A percentile compares a stretch with the other conserved stretches of the same genome.
These are phyloP conservation scores for Gnathonemus longibarbis DNA, from an alignment of 2,113 vertebrate genomes.

Conservation along the genomic window DNA sequence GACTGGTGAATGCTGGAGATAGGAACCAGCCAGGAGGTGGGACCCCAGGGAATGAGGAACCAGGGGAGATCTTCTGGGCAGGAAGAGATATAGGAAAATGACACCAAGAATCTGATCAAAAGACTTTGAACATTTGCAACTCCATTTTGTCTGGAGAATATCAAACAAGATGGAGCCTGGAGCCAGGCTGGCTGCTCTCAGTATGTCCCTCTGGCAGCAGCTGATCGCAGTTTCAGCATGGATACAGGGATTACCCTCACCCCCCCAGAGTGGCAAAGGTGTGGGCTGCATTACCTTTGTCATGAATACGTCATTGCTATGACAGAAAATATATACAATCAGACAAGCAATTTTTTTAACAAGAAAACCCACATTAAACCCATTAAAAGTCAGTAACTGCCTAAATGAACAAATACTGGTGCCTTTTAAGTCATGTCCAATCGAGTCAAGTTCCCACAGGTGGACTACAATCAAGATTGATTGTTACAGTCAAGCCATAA, in stretches of 20 bases:
- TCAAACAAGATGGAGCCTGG: not conserved
- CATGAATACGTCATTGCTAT: not conserved
- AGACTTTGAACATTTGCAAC: not conserved
- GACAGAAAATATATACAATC: not conserved
- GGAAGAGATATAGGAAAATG: not conserved
- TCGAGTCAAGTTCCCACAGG: not conserved
- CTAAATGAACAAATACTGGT: not conserved
- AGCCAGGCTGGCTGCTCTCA: not conserved
- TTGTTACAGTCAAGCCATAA: not conserved
- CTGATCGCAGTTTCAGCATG: no score
- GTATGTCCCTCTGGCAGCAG: not conserved
- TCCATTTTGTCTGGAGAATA: not conserved
- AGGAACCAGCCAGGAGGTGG: not conserved
- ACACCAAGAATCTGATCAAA: not conserved
- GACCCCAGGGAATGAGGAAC: not conserved
- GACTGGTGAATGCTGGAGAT: not conserved
- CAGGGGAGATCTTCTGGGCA: not conserved
- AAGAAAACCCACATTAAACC: not conserved
- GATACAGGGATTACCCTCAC: not conserved
- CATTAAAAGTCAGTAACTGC: not conserved
- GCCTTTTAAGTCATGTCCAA: not conserved
- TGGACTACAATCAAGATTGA: not conserved
- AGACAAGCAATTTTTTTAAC: not conserved
- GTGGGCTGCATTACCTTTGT: not conserved
- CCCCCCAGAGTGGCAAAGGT: not conserved